phyloP scores from a whole-genome alignment of 2,888 invertebrate genomes.

The Sceliomorpha sp. region DNA sequence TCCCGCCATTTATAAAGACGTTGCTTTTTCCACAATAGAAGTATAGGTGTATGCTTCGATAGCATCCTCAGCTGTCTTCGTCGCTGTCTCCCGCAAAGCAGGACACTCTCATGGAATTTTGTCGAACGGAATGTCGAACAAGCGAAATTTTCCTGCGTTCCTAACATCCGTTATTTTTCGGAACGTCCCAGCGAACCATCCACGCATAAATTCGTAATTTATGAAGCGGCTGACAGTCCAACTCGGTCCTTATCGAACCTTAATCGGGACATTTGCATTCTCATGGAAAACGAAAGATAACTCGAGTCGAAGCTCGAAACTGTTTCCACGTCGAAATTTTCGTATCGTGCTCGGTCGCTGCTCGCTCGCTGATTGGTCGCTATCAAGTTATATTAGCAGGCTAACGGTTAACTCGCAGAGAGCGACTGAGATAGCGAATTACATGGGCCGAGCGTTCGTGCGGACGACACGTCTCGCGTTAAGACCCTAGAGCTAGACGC shows the following conservation, averaged over 20 bases:
- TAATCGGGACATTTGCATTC: constrained; percentile 30
- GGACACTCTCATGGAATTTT: too few relatives aligned
- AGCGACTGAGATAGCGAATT: constrained; percentile 41
- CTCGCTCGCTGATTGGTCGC: constrained; percentile 3
- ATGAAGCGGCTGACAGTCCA: too few relatives aligned
- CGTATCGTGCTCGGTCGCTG: constrained; percentile 10
- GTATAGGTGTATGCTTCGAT: too few relatives aligned
- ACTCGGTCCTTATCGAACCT: not conserved
- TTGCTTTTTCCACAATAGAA: too few relatives aligned
- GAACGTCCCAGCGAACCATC: too few relatives aligned
- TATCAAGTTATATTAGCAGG: constrained; percentile 47
- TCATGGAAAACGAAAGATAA: constrained; percentile 27
- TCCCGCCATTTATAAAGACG: too few relatives aligned
- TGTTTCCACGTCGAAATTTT: constrained; percentile 36
- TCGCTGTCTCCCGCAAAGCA: too few relatives aligned
- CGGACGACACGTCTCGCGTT: constrained; percentile 64
- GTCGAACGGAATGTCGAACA: too few relatives aligned
- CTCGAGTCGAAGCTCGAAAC: constrained; percentile 24
- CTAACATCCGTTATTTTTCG: too few relatives aligned
- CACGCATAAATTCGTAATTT: too few relatives aligned
- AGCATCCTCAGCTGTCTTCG: too few relatives aligned
- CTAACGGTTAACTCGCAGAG: constrained; percentile 33
- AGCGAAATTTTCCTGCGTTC: too few relatives aligned
- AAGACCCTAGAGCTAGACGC: constrained; percentile 60
- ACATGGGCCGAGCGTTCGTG: constrained; percentile 44